Conservation (phyloP, 2,888 invertebrate species). For the Trachelus tabidus region DNA sequence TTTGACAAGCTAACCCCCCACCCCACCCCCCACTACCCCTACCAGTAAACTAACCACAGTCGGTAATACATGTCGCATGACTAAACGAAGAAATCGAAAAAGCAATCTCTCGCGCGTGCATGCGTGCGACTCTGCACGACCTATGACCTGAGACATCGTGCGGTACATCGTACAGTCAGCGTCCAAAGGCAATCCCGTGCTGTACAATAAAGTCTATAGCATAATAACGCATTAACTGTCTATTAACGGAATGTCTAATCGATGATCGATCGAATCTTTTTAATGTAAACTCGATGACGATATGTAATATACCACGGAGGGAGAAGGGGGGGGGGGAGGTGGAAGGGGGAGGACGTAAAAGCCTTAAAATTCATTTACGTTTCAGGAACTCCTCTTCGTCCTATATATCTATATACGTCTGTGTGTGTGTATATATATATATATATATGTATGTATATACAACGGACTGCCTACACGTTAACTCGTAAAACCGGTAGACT, state of each 20-base stretch:
- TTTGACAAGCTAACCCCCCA: not conserved
- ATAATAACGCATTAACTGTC: not conserved
- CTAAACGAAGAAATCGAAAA: not conserved
- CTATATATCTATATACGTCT: not conserved
- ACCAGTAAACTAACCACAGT: not conserved
- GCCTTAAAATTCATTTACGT: not conserved
- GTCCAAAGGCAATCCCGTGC: not conserved
- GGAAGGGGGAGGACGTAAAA: conserved; percentile 15
- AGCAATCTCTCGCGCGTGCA: not conserved
- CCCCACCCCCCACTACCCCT: not conserved
- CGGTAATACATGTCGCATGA: not conserved
- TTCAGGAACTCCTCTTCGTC: not conserved
- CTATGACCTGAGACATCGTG: not conserved
- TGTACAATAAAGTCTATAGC: not conserved
- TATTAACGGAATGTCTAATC: not conserved
- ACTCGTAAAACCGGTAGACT: conserved; percentile 41
- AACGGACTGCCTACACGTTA: conserved; percentile 26
- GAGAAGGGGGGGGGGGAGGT: conserved; percentile 7
- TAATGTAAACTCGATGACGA: not conserved
- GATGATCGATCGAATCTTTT: not conserved
- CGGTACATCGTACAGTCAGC: not conserved
- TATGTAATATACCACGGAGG: not conserved
- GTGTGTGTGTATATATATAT: not conserved
- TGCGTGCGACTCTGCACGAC: not conserved
- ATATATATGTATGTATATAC: not conserved